Conservation (phyloP, 1,140 invertebrate genomes). For the Neelides sp. region DNA sequence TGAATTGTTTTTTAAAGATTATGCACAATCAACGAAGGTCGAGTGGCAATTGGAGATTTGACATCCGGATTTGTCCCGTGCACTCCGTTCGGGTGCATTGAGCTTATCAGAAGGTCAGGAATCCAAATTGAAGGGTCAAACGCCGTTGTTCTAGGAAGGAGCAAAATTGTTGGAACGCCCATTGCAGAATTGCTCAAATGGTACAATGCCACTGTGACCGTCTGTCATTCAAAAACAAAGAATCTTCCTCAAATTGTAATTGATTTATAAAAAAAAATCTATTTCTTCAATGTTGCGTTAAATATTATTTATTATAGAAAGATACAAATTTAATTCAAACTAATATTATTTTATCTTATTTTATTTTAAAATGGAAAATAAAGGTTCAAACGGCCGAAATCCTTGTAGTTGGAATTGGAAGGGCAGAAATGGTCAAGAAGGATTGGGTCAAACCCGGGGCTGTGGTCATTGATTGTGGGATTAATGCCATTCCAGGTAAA, state of each 20-base stretch:
- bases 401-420: conserved; percentile 87
- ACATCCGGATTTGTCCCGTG: background rate
- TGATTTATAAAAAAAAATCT: too few relatives aligned
- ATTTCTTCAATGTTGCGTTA: too few relatives aligned
- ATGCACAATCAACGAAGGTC: conserved; percentile 62
- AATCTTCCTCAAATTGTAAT: too few relatives aligned
- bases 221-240: too few relatives aligned
- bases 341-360: too few relatives aligned
- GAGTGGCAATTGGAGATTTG: conserved; percentile 48
- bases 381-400: conserved; percentile 80
- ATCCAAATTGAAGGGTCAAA: background rate
- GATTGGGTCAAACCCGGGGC: conserved; percentile 97
- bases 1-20: too few relatives aligned
- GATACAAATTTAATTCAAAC: too few relatives aligned
- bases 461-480: conserved; percentile 99
- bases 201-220: background rate
- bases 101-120: background rate
- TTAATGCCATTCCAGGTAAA: conserved; percentile 80
- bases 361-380: too few relatives aligned
- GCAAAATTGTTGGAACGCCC: conserved; percentile 5
- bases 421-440: conserved; percentile 79
- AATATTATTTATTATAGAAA: too few relatives aligned
- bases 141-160: background rate
- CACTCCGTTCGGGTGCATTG: background rate
- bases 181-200: background rate